Evolutionary conservation across 2,888 invertebrate genomes (phyloP), one percentile per base, ranked within the genome.

Genomic region (Dynastes hyllus): DNA sequence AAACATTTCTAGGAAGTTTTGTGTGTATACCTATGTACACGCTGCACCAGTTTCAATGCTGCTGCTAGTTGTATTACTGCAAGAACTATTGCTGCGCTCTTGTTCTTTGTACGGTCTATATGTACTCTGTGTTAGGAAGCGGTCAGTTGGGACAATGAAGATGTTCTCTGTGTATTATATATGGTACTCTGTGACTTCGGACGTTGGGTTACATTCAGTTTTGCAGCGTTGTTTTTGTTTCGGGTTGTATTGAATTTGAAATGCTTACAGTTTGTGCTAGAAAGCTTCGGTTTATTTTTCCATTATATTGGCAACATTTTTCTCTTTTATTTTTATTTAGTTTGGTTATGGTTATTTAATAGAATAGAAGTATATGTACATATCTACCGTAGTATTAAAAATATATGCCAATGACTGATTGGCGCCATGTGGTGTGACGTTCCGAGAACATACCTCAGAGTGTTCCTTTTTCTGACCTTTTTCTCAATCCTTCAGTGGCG

Each of bases 121-220:
- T 37, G 37, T 37, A 11, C 27, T 22, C 27, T 22, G 22, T 63
- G 13, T 32, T 11, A 32, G 29, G 63, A 29, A 27, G 22, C 22
- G 67, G 67, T 67, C 67, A 67, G 67, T 67, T 67, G 67, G 50
- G 67, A 67, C 16, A 50, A 45, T 50, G 50, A 67, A 27, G 67
- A 67, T 67, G 67, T 67, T 50, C 67, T 67, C 22, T 63, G 0
- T 32, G 63, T 13, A 63, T 63, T 63, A 32, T 63, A 13, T 11
- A 32, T 11, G 29, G 27, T 2, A 13, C 13, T 11, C 8, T 22
- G 55, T 22, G 50, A 13, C 45, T 67, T 67, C 11, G 67, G 67
- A 22, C 22, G 16, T 45, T 67, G 9, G 13, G 29, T 22, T 67
- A 27, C 9, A 67, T 67, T 67, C 6, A 11, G 45, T 65, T 37